Evolutionary conservation across 2,797 vertebrate genomes (phyloP).

Genomic region (Cyclopterus lumpus): DNA sequence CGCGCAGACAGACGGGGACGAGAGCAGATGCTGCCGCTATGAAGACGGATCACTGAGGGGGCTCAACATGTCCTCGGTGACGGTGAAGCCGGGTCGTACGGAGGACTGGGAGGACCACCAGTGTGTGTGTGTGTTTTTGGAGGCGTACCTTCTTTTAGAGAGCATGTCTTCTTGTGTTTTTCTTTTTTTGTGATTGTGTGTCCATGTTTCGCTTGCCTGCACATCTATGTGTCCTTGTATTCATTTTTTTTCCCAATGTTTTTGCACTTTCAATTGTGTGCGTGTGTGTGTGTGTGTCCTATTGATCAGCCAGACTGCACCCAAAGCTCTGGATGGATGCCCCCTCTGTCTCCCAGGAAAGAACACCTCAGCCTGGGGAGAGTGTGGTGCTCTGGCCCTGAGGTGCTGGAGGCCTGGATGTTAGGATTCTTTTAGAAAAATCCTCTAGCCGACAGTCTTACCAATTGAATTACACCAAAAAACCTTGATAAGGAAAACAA

Average conservation of each 20-base stretch:
- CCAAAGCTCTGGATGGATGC: slow-evolving; percentile 39
- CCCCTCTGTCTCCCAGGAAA: slow-evolving; percentile 41
- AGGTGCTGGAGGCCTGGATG: slow-evolving; percentile 32
- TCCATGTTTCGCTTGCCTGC: background rate
- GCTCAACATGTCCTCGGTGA: slow-evolving; percentile 29
- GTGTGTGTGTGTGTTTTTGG: background rate
- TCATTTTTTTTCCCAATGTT: slow-evolving; percentile 17
- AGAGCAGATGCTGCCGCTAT: slow-evolving; percentile 72
- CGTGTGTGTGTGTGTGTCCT: slow-evolving; percentile 9
- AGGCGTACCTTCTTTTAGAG: background rate
- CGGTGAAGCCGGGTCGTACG: background rate
- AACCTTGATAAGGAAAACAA: background rate
- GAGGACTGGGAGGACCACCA: background rate
- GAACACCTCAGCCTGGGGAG: slow-evolving; percentile 42
- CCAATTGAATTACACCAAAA: slow-evolving; percentile 32
- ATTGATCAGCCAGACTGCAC: slow-evolving; percentile 54
- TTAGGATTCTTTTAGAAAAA: slow-evolving; percentile 29
- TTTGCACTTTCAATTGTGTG: background rate
- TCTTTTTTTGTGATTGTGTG: background rate
- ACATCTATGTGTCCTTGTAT: background rate
- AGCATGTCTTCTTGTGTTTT: background rate
- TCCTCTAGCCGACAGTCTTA: slow-evolving; percentile 3
- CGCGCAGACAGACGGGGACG: slow-evolving; percentile 65
- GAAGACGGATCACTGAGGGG: slow-evolving; percentile 68
- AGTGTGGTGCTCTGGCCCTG: slow-evolving; percentile 31